Evolutionary conservation across 2,797 vertebrate genomes (phyloP).

Genomic region (Dendrocincla tyrannina): DNA sequence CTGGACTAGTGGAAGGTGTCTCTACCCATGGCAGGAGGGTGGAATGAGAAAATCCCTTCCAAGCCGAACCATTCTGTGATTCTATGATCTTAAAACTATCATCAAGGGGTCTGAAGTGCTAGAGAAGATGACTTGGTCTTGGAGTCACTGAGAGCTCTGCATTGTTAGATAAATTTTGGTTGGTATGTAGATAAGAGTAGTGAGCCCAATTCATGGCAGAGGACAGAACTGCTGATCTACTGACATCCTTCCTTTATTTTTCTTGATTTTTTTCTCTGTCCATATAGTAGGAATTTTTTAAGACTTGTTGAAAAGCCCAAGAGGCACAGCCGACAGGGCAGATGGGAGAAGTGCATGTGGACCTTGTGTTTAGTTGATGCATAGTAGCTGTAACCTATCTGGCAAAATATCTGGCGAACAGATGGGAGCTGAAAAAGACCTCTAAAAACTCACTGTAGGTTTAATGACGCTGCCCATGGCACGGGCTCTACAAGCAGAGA

Average conservation of each 20-base stretch:
- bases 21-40: background rate
- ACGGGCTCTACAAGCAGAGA: background rate
- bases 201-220: background rate
- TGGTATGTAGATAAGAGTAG: background rate
- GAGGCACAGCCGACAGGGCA: too few relatives aligned
- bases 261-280: background rate
- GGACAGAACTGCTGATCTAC: background rate
- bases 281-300: rapidly evolving
- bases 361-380: background rate
- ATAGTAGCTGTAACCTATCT: background rate
- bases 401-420: background rate
- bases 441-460: background rate
- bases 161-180: background rate
- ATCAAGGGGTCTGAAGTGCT: background rate
- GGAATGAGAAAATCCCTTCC: background rate
- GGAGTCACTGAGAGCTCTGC: background rate
- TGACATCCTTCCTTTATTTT: background rate
- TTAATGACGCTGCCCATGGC: background rate
- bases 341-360: rapidly evolving
- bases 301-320: background rate
- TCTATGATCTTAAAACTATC: background rate
- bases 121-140: background rate
- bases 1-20: rapidly evolving
- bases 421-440: background rate
- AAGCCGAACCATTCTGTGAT: background rate